phyloP scores from a whole-genome alignment of 2,888 invertebrate genomes.

The Drosophila fungiperda region DNA sequence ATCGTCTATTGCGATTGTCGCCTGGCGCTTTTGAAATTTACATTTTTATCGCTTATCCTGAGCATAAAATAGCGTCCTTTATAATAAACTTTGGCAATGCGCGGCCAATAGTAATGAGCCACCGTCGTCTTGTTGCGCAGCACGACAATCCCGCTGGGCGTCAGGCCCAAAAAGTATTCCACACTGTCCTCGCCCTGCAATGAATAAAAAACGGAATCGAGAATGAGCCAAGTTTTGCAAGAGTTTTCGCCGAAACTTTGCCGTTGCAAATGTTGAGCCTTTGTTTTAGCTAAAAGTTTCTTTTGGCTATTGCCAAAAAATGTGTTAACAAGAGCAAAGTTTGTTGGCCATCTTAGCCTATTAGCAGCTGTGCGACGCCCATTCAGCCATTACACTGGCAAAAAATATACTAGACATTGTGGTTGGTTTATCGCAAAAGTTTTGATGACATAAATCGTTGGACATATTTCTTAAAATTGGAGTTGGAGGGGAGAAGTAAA shows the following conservation, averaged over 20 bases:
- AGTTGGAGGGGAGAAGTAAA: neutral
- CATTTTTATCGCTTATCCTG: conserved; percentile 97
- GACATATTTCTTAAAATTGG: neutral
- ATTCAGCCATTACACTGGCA: neutral
- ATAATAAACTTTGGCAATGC: conserved; percentile 98
- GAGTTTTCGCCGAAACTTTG: conserved; percentile 34
- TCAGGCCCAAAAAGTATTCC: conserved; percentile 97
- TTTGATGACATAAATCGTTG: neutral
- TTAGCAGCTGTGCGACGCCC: conserved; percentile 63
- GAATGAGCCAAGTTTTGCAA: conserved; percentile 42
- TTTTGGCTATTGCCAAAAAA: conserved; percentile 69
- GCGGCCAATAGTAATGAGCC: conserved; percentile 99
- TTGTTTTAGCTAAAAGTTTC: conserved; percentile 68
- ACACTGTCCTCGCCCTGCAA: conserved; percentile 97
- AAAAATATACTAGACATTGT: too few species aligned
- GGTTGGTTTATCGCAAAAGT: neutral
- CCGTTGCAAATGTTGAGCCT: conserved; percentile 28
- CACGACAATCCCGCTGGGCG: conserved; percentile 97
- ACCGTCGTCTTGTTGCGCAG: conserved; percentile 98
- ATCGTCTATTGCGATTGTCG: conserved; percentile 53
- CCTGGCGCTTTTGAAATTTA: conserved; percentile 86
- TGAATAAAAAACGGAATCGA: conserved; percentile 38
- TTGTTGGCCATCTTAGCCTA: conserved; percentile 55
- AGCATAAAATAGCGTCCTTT: conserved; percentile 99
- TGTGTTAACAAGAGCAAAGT: conserved; percentile 72